Conservation (phyloP, 2,797 vertebrate genomes). For the Coracias cyanogaster region DNA sequence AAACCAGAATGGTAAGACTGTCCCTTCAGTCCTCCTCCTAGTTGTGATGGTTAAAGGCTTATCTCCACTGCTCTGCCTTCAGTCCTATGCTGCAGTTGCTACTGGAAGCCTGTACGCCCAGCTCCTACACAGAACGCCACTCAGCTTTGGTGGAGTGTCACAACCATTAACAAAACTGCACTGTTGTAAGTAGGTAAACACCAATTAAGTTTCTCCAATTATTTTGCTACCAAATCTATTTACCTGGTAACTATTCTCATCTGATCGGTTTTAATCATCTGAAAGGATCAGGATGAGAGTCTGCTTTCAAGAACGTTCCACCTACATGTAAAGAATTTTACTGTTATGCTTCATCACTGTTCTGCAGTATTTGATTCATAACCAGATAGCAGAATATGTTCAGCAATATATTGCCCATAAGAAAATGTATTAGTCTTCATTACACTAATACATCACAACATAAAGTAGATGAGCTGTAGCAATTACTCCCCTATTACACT, state of each 20-base stretch:
- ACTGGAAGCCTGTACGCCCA: fast-evolving
- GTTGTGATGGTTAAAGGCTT: not conserved
- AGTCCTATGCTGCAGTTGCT: not conserved
- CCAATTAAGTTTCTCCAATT: not conserved
- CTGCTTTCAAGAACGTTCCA: not conserved
- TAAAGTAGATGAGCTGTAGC: not conserved
- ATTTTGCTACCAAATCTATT: not conserved
- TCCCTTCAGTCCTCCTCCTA: not conserved
- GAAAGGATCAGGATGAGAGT: not conserved
- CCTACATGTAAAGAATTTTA: not conserved
- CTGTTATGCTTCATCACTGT: not conserved
- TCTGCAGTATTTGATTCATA: not conserved
- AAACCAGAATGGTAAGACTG: not conserved
- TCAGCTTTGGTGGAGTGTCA: not conserved
- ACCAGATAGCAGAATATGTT: not conserved
- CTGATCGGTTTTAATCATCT: not conserved
- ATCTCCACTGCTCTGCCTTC: not conserved
- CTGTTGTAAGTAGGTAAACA: not conserved
- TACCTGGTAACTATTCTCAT: not conserved
- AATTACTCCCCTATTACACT: not conserved
- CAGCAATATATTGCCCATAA: not conserved
- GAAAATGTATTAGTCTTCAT: not conserved
- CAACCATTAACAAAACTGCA: not conserved
- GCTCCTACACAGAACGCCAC: fast-evolving
- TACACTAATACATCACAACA: not conserved